Base-by-base conservation (phyloP, 2,888 invertebrate species). In the Chrysolina oricalcia region DNA sequence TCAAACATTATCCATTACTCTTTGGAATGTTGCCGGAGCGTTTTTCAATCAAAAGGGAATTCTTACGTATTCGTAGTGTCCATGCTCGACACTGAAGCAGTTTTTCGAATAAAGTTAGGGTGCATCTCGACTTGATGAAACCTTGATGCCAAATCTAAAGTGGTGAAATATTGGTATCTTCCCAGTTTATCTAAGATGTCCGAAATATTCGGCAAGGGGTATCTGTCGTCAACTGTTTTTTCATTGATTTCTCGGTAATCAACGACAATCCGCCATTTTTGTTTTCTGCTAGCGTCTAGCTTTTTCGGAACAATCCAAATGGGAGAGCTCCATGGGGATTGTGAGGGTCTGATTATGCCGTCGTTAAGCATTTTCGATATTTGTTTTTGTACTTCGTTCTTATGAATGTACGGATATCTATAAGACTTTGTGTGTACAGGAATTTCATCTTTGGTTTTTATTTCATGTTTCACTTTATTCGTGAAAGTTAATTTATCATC, bases 71-170 rank as follows among this genome's bases (percentile, higher is more conserved):
- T 59, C 64, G 17, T 63, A 64, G 40, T 76, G 71, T 23, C 67
- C 78, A 19, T 56, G 66, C 13, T 70, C 71, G 17, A 66, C 23
- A 13, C 46, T 64, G 48, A 79, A 13, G 69, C 77, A 5, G 78
- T 76, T 70, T 74, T 76, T 50, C 50, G n/a, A 11, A 21, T 56
- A 11, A 13, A 56, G 13, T 56, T 21, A 13, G 64, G 40, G 23
- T 74, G 8, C 50, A 74, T 73, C 73, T 74, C 63, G 27, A 78
- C 70, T 62, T 76, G 78, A 40, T 78, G 76, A 65, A 72, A 79
- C 17, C 73, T 75, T 15, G 41, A 66, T n/a, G 68, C 68, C 19
- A 50, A 50, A 15, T 68, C 68, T 10, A 68, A n/a, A 6, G 50
- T 70, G 19, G 62, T 41, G 27, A 70, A 70, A 19, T 70, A 70